These are phyloP conservation scores for Leptinotarsa juncta DNA, from an alignment of 2,888 invertebrate genomes.

Conservation along the genomic window DNA sequence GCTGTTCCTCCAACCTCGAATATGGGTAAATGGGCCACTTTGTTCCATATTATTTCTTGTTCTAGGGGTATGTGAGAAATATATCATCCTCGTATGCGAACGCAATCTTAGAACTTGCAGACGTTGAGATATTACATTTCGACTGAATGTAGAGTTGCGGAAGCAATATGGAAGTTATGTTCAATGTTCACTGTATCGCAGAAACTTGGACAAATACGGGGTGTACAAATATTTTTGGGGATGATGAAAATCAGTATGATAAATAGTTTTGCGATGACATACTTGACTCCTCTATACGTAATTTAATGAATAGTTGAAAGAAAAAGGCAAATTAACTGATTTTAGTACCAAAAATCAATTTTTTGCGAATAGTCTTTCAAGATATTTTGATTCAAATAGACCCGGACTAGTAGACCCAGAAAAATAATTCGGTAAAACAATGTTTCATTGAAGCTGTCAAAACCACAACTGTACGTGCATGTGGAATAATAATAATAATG, in stretches of 20 bases:
- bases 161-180: slow-evolving; percentile 3
- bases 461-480: too few species aligned
- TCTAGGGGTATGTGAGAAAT: slow-evolving; percentile 21
- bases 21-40: slow-evolving; percentile 36
- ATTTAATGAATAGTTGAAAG: too few species aligned
- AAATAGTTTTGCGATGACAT: background rate
- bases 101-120: slow-evolving; percentile 26
- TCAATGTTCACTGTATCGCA: slow-evolving; percentile 3
- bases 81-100: slow-evolving; percentile 32
- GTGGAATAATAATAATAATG: too few species aligned
- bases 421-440: too few species aligned
- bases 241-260: background rate
- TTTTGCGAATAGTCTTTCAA: too few species aligned
- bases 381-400: too few species aligned
- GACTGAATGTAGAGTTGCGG: slow-evolving; percentile 9
- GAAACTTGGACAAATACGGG: background rate
- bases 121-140: slow-evolving; percentile 23
- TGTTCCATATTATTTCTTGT: slow-evolving; percentile 34
- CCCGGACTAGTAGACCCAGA: too few species aligned
- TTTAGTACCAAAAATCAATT: too few species aligned
- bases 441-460: too few species aligned
- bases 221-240: background rate
- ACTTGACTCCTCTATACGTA: background rate
- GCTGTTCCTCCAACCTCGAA: slow-evolving; percentile 19
- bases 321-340: too few species aligned